phyloP scores from a whole-genome alignment of 2,888 invertebrate genomes.

The Tachystola acroxantha region DNA sequence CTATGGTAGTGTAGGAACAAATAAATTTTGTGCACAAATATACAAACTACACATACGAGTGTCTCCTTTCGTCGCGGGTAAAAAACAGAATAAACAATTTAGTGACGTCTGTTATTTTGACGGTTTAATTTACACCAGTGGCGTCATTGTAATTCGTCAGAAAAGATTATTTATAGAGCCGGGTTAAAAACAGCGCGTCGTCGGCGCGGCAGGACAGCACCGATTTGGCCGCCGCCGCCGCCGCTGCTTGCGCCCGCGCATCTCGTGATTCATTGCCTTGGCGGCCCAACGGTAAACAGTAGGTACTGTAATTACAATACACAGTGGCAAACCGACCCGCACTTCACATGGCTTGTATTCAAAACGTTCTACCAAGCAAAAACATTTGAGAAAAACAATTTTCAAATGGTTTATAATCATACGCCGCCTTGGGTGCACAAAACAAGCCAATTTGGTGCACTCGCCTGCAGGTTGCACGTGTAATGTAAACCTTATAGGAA shows the following conservation, averaged over 20 bases:
- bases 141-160: slow-evolving; percentile 29
- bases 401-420: not conserved
- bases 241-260: slow-evolving; percentile 53
- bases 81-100: not conserved
- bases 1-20: no score
- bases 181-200: slow-evolving; percentile 45
- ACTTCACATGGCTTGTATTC: slow-evolving; percentile 6
- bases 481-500: no score
- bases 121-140: slow-evolving; percentile 24
- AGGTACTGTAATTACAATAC: slow-evolving; percentile 57
- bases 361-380: no score
- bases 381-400: not conserved
- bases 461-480: no score
- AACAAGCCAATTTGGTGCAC: not conserved
- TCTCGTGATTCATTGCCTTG: slow-evolving; percentile 66
- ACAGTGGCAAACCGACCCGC: slow-evolving; percentile 34
- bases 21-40: no score
- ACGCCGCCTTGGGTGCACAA: not conserved
- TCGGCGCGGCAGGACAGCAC: slow-evolving; percentile 48
- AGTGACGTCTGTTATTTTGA: slow-evolving; percentile 13
- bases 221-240: slow-evolving; percentile 55
- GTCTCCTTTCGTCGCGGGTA: no score
- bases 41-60: no score
- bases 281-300: slow-evolving; percentile 66
- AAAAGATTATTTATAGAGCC: slow-evolving; percentile 38